Conservation (phyloP, 2,888 invertebrate genomes). For the Eupelmus urozonus region DNA sequence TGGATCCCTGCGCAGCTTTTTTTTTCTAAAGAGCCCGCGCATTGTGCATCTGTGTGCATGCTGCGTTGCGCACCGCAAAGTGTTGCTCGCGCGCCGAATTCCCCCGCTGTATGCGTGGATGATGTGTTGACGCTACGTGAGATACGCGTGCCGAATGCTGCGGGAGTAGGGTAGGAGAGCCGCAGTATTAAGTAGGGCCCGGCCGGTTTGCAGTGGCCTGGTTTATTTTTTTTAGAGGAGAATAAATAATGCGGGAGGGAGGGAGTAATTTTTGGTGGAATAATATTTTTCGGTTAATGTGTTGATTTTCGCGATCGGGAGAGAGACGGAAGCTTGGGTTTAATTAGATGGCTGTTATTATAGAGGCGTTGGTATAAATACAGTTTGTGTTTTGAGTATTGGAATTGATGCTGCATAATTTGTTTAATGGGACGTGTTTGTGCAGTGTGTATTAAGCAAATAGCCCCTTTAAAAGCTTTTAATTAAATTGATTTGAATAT, state of each 20-base stretch:
- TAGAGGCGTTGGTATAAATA: neutral
- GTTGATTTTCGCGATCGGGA: neutral
- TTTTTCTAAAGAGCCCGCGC: neutral
- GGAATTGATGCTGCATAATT: neutral
- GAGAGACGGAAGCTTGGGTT: neutral
- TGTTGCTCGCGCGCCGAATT: neutral
- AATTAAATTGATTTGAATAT: too few relatives aligned
- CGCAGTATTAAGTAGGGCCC: neutral
- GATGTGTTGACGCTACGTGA: conserved; percentile 24
- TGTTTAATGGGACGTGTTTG: too few relatives aligned
- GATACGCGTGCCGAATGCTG: conserved; percentile 42
- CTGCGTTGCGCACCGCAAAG: conserved; percentile 15
- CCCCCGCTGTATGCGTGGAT: neutral
- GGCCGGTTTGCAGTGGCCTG: neutral
- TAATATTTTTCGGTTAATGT: neutral
- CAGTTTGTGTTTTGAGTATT: neutral
- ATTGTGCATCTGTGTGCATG: neutral
- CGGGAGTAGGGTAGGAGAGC: neutral
- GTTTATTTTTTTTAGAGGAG: neutral
- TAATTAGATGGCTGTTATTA: neutral
- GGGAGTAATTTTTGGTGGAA: neutral
- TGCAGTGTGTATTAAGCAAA: too few relatives aligned
- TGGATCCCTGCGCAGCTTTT: neutral
- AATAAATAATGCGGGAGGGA: neutral
- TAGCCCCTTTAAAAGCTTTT: too few relatives aligned